phyloP scores from a whole-genome alignment of 2,888 invertebrate genomes.

The Caenorhabditis zanzibari region DNA sequence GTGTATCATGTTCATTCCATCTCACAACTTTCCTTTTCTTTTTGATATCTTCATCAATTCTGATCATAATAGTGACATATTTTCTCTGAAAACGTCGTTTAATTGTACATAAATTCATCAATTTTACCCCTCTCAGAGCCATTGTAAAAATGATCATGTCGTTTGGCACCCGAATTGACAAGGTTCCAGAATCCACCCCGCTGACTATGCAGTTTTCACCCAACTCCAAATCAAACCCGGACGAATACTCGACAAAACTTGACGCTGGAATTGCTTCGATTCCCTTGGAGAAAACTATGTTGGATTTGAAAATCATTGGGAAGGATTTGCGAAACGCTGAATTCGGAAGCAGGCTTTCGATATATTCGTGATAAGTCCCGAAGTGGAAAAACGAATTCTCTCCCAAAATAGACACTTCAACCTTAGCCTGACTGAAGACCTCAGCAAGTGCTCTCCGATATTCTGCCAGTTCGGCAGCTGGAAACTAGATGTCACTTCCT shows the following conservation, averaged over 20 bases:
- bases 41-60: slow-evolving; percentile 71
- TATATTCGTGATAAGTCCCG: slow-evolving; percentile 67
- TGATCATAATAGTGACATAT: slow-evolving; percentile 65
- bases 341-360: slow-evolving; percentile 41
- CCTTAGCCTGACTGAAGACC: slow-evolving; percentile 8
- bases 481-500: slow-evolving; percentile 53
- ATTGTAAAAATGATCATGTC: slow-evolving; percentile 59
- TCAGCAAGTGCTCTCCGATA: slow-evolving; percentile 26
- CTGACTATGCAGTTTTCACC: slow-evolving; percentile 54
- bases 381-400: slow-evolving; percentile 70
- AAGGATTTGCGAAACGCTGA: slow-evolving; percentile 49
- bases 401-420: slow-evolving; percentile 56
- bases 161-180: slow-evolving; percentile 16
- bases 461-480: slow-evolving; percentile 45
- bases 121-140: slow-evolving; percentile 33
- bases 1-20: slow-evolving; percentile 67
- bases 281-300: slow-evolving; percentile 5
- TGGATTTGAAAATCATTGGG: slow-evolving; percentile 15
- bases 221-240: slow-evolving; percentile 16
- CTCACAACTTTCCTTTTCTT: slow-evolving; percentile 38
- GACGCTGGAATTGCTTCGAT: slow-evolving; percentile 17
- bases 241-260: slow-evolving; percentile 39
- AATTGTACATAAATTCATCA: slow-evolving; percentile 41
- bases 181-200: slow-evolving; percentile 31
- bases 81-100: slow-evolving; percentile 37